A percentile compares a stretch with the other conserved stretches of the same genome.
Evolutionary conservation across 2,888 invertebrate species (phyloP).

Genomic region (Psococerastis gibbosa): DNA sequence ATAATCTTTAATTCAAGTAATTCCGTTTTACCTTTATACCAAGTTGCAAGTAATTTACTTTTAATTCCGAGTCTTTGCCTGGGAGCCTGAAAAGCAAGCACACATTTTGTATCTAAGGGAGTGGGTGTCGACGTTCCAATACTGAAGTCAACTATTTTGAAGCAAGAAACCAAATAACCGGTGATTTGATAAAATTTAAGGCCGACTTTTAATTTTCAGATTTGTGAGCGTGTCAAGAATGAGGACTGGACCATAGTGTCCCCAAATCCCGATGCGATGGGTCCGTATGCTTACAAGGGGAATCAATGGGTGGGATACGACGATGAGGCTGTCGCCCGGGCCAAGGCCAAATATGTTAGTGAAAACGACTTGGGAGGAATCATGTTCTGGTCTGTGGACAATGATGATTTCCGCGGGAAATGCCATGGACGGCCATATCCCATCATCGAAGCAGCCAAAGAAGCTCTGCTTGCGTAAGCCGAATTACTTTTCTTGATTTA

Average conservation of each 20-base stretch:
- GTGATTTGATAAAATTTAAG: constrained; percentile 83
- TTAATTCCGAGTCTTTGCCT: too few relatives aligned
- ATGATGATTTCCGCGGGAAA: constrained; percentile 83
- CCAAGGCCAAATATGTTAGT: constrained; percentile 70
- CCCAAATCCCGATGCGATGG: constrained; percentile 65
- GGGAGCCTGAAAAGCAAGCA: too few relatives aligned
- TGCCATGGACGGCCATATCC: constrained; percentile 78
- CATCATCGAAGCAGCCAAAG: constrained; percentile 77
- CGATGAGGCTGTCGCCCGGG: constrained; percentile 61
- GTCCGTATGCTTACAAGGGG: constrained; percentile 70
- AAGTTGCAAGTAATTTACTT: too few relatives aligned
- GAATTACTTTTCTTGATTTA: too few relatives aligned
- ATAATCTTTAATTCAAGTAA: too few relatives aligned
- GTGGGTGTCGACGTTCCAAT: too few relatives aligned
- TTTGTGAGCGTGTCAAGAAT: constrained; percentile 60
- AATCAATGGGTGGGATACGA: constrained; percentile 93
- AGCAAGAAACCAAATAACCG: constrained; percentile 40
- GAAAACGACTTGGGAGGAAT: constrained; percentile 73
- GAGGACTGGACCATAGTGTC: constrained; percentile 67
- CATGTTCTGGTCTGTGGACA: constrained; percentile 88
- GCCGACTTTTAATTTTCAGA: constrained; percentile 36
- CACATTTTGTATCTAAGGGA: too few relatives aligned
- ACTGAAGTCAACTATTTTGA: background rate
- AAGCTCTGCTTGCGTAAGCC: constrained; percentile 37
- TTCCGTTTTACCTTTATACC: too few relatives aligned